A percentile compares a stretch with the other conserved stretches of the same genome.
Conservation (phyloP, 2,888 invertebrate genomes). For the Argyresthia albistria region DNA sequence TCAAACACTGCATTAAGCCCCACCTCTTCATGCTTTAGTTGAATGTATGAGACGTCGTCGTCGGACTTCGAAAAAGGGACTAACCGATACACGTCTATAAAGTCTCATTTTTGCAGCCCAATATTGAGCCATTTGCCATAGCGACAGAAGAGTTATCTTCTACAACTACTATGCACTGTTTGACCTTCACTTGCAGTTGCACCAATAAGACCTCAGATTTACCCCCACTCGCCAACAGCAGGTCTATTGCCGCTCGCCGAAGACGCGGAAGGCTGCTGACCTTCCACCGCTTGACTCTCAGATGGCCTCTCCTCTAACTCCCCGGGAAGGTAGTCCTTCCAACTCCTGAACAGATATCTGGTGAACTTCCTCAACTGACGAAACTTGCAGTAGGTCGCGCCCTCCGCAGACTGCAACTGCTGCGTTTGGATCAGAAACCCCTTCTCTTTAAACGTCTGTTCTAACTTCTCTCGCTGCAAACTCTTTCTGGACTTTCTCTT, state of each 20-base stretch:
- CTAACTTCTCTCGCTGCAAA: constrained; percentile 88
- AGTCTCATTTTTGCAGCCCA: too few relatives aligned
- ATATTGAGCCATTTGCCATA: too few relatives aligned
- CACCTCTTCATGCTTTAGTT: too few relatives aligned
- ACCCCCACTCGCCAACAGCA: constrained; percentile 36
- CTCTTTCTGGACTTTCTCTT: constrained; percentile 87
- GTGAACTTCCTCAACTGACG: constrained; percentile 92
- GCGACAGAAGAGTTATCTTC: too few relatives aligned
- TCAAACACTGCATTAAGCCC: too few relatives aligned
- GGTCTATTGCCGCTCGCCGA: constrained; percentile 5
- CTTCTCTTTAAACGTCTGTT: constrained; percentile 93
- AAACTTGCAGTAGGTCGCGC: constrained; percentile 95
- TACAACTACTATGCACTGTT: too few relatives aligned
- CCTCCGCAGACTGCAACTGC: constrained; percentile 92
- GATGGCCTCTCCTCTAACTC: constrained; percentile 63
- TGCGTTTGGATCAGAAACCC: constrained; percentile 95
- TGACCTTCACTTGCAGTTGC: too few relatives aligned
- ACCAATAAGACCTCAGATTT: constrained; percentile 12
- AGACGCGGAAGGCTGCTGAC: constrained; percentile 13
- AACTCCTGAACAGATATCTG: constrained; percentile 90
- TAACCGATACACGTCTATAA: too few relatives aligned
- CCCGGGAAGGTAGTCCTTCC: constrained; percentile 93
- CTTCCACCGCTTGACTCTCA: constrained; percentile 9
- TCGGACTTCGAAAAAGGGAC: too few relatives aligned
- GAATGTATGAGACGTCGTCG: too few relatives aligned